Evolutionary conservation across 1,140 invertebrate genomes (phyloP).

Genomic region (Akabosia matsudoensis): DNA sequence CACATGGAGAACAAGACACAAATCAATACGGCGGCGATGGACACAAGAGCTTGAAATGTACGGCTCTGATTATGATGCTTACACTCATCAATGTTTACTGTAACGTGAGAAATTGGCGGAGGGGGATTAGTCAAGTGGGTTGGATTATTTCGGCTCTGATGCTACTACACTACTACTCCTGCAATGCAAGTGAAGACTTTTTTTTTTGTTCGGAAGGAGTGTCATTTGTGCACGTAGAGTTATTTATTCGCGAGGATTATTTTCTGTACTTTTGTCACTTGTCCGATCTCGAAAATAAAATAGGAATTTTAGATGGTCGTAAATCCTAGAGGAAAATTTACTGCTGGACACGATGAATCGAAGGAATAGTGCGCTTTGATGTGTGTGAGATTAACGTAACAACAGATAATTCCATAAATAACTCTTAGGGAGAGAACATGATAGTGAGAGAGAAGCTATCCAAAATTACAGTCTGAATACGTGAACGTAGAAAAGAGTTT

Average conservation of each 20-base stretch:
- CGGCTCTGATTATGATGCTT: neutral
- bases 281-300: too few species aligned
- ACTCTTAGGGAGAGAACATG: neutral
- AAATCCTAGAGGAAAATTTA: neutral
- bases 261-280: neutral
- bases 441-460: too few species aligned
- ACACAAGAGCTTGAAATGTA: neutral
- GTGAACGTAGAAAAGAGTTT: neutral
- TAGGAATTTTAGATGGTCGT: too few species aligned
- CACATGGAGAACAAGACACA: too few species aligned
- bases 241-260: neutral
- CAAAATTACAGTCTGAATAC: neutral
- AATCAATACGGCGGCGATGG: neutral
- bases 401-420: neutral
- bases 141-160: neutral
- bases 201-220: neutral
- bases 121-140: neutral
- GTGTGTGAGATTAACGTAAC: neutral
- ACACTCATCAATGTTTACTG: conserved; percentile 26
- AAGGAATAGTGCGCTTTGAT: neutral
- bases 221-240: neutral
- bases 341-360: neutral
- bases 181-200: too few species aligned
- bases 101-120: conserved; percentile 29
- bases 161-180: too few species aligned